Evolutionary conservation across 2,888 invertebrate species (phyloP), one percentile per base, ranked within the genome.

Genomic region (Deladenus siricidicola): DNA sequence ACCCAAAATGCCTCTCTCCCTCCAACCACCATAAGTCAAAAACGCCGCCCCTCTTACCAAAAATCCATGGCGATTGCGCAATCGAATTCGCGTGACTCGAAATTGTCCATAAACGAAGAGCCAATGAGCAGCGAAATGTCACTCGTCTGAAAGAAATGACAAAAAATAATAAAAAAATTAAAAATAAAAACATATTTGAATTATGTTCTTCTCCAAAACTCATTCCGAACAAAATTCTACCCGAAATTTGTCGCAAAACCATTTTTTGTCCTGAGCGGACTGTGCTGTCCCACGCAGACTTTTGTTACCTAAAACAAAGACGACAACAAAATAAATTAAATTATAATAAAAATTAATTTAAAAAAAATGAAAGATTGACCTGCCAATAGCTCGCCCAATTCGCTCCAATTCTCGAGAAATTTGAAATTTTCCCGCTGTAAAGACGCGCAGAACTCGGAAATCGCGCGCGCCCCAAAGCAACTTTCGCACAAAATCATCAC

Each of bases 391-490:
- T 8, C 29, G 50, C 29, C 6, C 10, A 50, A 28, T 50, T 50
- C 50, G 29, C 28, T 50, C 50, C 50, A 50, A 26, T 50, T 50
- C 28, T 50, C 50, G n/a, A n/a, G n/a, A n/a, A n/a, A n/a, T 28
- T 24, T 50, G 23, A 50, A 23, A 21, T 10, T 50, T 10, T 28
- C 21, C 6, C 14, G 21, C 19, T 50, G 26, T 14, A 19, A 26
- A 6, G 50, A 21, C 24, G 10, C 19, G 28, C 26, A 28, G 19
- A 50, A 21, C 29, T 50, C 50, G 1, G 23, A 26, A 4, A 50
- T 30, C 3, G 50, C 50, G 14, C 50, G 21, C 8, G 50, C 50
- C 6, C 50, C 50, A 50, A 50, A 50, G 6, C 14, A 50, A 50
- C 24, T 50, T 8, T 50, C 50, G n/a, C 50, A 50, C 28, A 50